A percentile compares a stretch with the other conserved stretches of the same genome.
These are phyloP conservation scores for Agriopis aurantiaria DNA, from an alignment of 2,888 invertebrate genomes.

Conservation along the genomic window DNA sequence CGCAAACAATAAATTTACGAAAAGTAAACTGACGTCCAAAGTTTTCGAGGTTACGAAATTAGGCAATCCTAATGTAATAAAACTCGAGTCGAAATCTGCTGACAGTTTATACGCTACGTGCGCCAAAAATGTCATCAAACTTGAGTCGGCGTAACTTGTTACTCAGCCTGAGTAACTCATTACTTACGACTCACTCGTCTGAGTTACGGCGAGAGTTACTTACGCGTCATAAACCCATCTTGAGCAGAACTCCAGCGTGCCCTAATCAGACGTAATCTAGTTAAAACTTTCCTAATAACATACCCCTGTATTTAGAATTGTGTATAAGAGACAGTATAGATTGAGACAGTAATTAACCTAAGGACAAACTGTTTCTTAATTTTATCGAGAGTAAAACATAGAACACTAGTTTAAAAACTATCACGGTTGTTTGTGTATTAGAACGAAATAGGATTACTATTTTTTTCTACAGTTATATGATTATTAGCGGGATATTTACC, in stretches of 20 bases:
- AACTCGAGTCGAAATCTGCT: constrained; percentile 30
- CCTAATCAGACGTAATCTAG: constrained; percentile 81
- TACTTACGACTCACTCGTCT: constrained; percentile 21
- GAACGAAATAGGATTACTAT: too few species aligned
- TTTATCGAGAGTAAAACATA: too few species aligned
- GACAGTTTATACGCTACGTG: constrained; percentile 45
- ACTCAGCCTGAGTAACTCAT: constrained; percentile 45
- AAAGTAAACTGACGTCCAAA: constrained; percentile 8
- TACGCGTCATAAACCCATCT: constrained; percentile 63
- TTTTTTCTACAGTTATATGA: too few species aligned
- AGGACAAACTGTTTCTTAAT: background rate
- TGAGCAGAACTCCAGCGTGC: constrained; percentile 46
- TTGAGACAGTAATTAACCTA: constrained; percentile 5
- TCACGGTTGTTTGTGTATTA: too few species aligned
- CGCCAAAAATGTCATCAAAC: constrained; percentile 56
- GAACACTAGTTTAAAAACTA: too few species aligned
- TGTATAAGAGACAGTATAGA: constrained; percentile 28
- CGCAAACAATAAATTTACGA: background rate
- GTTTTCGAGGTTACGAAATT: constrained; percentile 12
- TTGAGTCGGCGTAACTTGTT: constrained; percentile 65
- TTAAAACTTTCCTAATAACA: constrained; percentile 86
- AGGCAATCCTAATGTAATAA: constrained; percentile 29
- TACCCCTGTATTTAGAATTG: constrained; percentile 69
- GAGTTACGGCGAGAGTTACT: constrained; percentile 66
- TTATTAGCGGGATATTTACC: too few species aligned